Evolutionary conservation across 2,888 invertebrate species (phyloP), one percentile per base, ranked within the genome.

Genomic region (Tuta absoluta): DNA sequence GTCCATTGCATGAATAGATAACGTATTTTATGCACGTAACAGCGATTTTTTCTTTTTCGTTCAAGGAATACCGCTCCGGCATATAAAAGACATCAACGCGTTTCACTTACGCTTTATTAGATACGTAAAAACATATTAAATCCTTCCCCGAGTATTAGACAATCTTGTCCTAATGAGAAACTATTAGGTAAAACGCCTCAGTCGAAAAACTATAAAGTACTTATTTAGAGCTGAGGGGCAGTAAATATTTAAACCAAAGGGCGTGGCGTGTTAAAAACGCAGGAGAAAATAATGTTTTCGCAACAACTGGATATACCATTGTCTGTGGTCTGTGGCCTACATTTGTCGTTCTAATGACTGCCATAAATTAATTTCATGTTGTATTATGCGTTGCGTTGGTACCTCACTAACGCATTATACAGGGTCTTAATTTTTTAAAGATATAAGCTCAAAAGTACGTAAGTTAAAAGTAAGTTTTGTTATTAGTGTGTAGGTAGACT

Each of bases 341-440:
- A 75, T 75, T 75, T 74, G 73, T 72, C 70, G 74, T 72, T 74
- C 67, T 71, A 73, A 71, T 74, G 68, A 65, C 57, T 68, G 33
- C 63, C 68, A 67, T 66, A 72, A 71, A 71, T 72, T 69, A 69
- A 64, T 66, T 65, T 60, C 66, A n/a, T n/a, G n/a, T n/a, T n/a
- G n/a, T n/a, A n/a, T n/a, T n/a, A n/a, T n/a, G n/a, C n/a, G n/a
- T n/a, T n/a, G n/a, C n/a, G n/a, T n/a, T n/a, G n/a, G 24, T 14
- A n/a, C 28, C n/a, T 49, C 10, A 10, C n/a, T 41, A 56, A 56
- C 28, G 56, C 28, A 56, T 17, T 24, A 59, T 21, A 59, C 58
- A 21, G 58, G 58, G 58, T 37, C 53, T 21, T 23, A 53, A 49
- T 12, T 48, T 17, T n/a, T n/a, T n/a, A n/a, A n/a, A n/a, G n/a